Conservation (phyloP, 92 coral and sea anemone species). For the Epizoanthus fatuus region DNA sequence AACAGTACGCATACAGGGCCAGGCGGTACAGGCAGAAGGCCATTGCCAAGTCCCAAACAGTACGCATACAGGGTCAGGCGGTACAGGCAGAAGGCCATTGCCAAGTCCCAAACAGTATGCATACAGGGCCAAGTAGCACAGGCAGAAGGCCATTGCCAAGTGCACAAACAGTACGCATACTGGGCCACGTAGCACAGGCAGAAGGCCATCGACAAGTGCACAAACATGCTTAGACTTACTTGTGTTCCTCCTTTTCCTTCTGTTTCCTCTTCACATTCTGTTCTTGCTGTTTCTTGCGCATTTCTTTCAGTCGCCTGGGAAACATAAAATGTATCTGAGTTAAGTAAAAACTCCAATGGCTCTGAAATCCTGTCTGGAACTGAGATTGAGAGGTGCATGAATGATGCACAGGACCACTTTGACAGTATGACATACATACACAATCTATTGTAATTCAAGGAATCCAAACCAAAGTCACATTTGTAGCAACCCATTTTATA, state of each 20-base stretch:
- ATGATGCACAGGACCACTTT: too few species aligned
- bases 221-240: conserved; percentile 48
- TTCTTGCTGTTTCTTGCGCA: conserved; percentile 85
- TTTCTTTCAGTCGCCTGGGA: conserved; percentile 89
- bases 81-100: background rate
- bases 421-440: too few species aligned
- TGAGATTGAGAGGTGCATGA: too few species aligned
- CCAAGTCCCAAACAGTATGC: too few species aligned
- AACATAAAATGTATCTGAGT: background rate
- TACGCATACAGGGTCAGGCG: background rate
- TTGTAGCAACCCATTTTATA: too few species aligned
- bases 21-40: background rate
- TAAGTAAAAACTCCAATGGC: too few species aligned
- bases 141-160: too few species aligned
- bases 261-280: conserved; percentile 91
- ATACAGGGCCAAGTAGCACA: background rate
- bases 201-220: background rate
- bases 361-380: too few species aligned
- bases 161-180: background rate
- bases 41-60: too few species aligned
- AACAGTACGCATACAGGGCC: too few species aligned
- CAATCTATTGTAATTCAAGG: too few species aligned
- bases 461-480: too few species aligned
- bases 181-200: background rate
- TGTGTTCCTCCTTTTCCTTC: conserved; percentile 89